Conservation (phyloP, 2,888 invertebrate species). For the Metalampra italica region DNA sequence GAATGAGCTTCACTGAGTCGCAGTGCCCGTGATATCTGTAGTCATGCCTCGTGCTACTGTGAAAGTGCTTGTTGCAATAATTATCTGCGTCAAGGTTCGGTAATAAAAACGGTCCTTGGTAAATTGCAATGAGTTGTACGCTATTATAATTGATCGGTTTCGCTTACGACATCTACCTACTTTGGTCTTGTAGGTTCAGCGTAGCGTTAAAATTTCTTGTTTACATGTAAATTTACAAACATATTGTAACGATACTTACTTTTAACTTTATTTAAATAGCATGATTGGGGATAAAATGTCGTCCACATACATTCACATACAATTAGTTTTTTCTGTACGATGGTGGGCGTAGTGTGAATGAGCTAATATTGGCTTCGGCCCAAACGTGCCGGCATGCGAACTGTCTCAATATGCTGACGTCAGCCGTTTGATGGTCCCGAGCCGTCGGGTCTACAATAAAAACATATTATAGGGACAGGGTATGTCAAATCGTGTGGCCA, state of each 20-base stretch:
- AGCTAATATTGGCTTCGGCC: slow-evolving; percentile 60
- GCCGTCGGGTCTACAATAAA: slow-evolving; percentile 24
- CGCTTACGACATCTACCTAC: slow-evolving; percentile 10
- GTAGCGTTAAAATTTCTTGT: too few species aligned
- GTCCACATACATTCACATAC: slow-evolving; percentile 32
- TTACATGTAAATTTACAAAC: too few species aligned
- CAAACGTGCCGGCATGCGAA: slow-evolving; percentile 52
- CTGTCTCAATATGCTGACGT: slow-evolving; percentile 43
- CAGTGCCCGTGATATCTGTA: slow-evolving; percentile 3
- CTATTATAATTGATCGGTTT: slow-evolving; percentile 6
- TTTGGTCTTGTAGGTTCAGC: background rate
- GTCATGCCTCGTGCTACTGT: slow-evolving; percentile 22
- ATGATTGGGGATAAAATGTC: slow-evolving; percentile 9
- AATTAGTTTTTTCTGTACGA: slow-evolving; percentile 38
- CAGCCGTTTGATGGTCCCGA: slow-evolving; percentile 46
- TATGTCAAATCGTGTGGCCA: background rate
- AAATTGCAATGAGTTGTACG: slow-evolving; percentile 6
- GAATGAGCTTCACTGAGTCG: too few species aligned
- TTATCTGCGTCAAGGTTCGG: slow-evolving; percentile 26
- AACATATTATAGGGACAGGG: slow-evolving; percentile 4
- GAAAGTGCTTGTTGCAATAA: slow-evolving; percentile 36
- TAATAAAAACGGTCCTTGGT: slow-evolving; percentile 18
- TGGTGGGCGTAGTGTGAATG: slow-evolving; percentile 68
- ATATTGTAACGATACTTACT: too few species aligned
- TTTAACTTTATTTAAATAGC: background rate